Evolutionary conservation across 2,888 invertebrate species (phyloP), one percentile per base, ranked within the genome.

Genomic region (Apotomis capreana): DNA sequence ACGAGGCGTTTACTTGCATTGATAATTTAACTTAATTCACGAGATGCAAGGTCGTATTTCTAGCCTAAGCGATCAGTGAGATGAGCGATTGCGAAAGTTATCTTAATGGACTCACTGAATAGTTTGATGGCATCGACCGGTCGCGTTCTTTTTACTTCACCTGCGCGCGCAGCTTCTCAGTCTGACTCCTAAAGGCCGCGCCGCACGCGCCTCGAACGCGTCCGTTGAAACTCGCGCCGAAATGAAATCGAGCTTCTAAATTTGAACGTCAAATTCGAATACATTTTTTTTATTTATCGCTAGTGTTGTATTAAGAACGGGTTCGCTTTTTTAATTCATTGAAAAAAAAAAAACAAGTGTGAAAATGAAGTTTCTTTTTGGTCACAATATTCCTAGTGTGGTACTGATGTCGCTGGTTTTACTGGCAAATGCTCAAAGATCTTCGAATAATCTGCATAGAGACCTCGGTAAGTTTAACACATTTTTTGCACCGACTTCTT

Each of bases 361-460:
- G 6, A 73, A 84, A 80, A 91, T 90, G 88, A 87, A 84, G 82
- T 86, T 87, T 73, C 76, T 89, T 79, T 84, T 87, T 73, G 81
- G 85, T 78, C 87, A 86, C 74, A 87, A 87, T 77, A 81, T 92
- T 76, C 87, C 87, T 40, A 87, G 89, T 88, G 89, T 92, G 76
- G 76, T 93, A 75, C 77, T 93, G 80, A 85, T 92, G 77, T 89
- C 88, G 52, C 78, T 93, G 78, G 87, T 92, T 77, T 81, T 93
- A 70, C 80, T 93, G 77, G 90, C 88, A 57, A 91, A 86, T 83
- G 92, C 93, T 64, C 93, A 93, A 83, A 90, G 90, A 80, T 79
- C 88, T 9, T 84, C 90, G 0, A 87, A 87, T 76, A 81, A 82
- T 73, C 87, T 86, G 76, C 83, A 86, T 70, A 86, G 88, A 84